Evolutionary conservation across 2,888 invertebrate genomes (phyloP), one percentile per base, ranked within the genome.

Genomic region (Thymelicus acteon): DNA sequence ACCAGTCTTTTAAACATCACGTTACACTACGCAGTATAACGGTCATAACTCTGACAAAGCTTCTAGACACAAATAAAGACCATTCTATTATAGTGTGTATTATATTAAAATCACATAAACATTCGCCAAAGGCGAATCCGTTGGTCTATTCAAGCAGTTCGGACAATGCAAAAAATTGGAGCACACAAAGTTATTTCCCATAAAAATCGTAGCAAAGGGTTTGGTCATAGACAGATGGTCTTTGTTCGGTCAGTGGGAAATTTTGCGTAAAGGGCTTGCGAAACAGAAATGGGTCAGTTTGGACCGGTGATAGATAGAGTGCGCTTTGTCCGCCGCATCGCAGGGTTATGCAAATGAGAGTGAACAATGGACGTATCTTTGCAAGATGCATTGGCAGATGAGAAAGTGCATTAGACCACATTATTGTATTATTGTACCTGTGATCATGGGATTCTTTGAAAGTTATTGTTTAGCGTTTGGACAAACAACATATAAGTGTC

Each of bases 101-200:
- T 84, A 84, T 86, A 91, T 91, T 88, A 89, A 88, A 88, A 85
- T 85, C 87, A 84, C 77, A 89, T 87, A 88, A 88, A 84, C 83
- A 87, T 85, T 85, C 81, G 92, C 92, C 87, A 86, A 86, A 84
- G 90, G 91, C 91, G 82, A 89, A 86, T 89, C 85, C 83, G 86
- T 89, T 86, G 77, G 83, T 75, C 83, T 78, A 79, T 81, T 81
- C 74, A 83, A 78, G 80, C 76, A 73, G 76, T 76, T 87, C 77
- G 92, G 92, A 92, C 93, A 93, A 93, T 91, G 93, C 92, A 91
- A 93, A 93, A 91, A 93, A 91, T 90, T 91, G 80, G 92, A 92
- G 91, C 92, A 88, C 85, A 88, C 86, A 85, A 87, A 87, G 82
- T 82, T 84, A 82, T 88, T 92, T 92, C 92, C 91, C 92, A 92